Evolutionary conservation across 2,113 vertebrate genomes (phyloP), one percentile per base, ranked within the genome.

Genomic region (Lynx canadensis): DNA sequence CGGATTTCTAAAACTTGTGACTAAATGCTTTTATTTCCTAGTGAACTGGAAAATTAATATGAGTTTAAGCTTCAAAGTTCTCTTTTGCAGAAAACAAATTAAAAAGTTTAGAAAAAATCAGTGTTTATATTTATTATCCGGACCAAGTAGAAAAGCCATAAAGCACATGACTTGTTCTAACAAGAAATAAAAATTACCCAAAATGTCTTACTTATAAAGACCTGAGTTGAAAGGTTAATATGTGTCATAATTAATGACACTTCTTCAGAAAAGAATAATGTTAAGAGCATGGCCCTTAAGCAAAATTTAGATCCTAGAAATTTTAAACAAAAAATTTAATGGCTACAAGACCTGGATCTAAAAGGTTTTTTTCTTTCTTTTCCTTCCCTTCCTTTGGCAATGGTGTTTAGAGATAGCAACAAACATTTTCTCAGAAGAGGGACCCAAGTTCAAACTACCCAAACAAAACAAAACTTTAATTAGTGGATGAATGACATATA

Each of bases 191-290:
- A 97, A 86, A 66, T 82, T 41, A 82, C 33, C 33, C 36, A 82
- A 85, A 97, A 86, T 68, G 45, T 48, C 27, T 66, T 74, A 27
- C 73, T 92, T 96, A 83, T 27, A 55, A 76, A 82, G 25, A 79
- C 11, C 19, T 50, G n/a, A 85, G 93, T 97, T 25, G 94, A 97
- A 86, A 96, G 48, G 27, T 81, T 83, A 91, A 9, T 29, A 11
- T 98, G 90, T 84, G 18, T 92, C 92, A 94, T 12, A 92, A 89
- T 83, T 91, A 94, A 89, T 97, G 8, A 96, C 74, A 38, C 0
- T 84, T 97, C 66, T 89, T 97, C 76, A 79, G 12, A 97, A 29
- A 23, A 96, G 93, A 98, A 3, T 79, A 94, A 94, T 92, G 31
- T 90, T 85, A 96, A 91, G 21, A 4, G n/a, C 1, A 33, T 90